Evolutionary conservation across 2,113 vertebrate species (phyloP).

Genomic region (Ictalurus furcatus): DNA sequence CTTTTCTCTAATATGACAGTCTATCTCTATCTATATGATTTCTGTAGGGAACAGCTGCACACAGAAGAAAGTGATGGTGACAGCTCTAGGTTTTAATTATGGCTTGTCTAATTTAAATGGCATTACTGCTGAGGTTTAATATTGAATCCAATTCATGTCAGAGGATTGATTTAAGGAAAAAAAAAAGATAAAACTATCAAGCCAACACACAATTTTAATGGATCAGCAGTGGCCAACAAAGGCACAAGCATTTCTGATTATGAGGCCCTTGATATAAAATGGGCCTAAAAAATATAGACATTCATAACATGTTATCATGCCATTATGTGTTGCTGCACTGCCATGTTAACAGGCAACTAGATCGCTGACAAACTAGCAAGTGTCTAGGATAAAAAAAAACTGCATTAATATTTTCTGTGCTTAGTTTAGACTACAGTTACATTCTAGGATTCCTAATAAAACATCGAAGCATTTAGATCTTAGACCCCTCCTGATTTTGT

Average conservation of each 20-base stretch:
- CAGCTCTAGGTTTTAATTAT: constrained; percentile 64
- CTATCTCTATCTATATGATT: constrained; percentile 60
- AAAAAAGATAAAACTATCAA: background rate
- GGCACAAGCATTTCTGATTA: background rate
- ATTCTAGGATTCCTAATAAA: background rate
- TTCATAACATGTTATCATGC: background rate
- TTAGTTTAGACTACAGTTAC: background rate
- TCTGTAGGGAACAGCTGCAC: constrained; percentile 51
- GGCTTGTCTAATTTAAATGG: constrained; percentile 56
- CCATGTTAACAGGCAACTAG: background rate
- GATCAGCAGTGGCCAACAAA: background rate
- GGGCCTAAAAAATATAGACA: background rate
- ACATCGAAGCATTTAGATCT: background rate
- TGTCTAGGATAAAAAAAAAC: background rate
- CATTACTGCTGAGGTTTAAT: constrained; percentile 51
- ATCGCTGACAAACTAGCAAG: background rate
- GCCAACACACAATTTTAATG: background rate
- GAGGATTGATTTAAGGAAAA: constrained; percentile 35
- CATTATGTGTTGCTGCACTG: too few species aligned
- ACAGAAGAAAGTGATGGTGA: constrained; percentile 59
- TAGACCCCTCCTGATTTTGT: too few species aligned
- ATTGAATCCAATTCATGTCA: constrained; percentile 52
- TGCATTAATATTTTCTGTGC: too few species aligned
- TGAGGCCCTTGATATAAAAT: background rate
- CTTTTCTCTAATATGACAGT: constrained; percentile 3